Conservation (phyloP, 2,113 vertebrate species). For the Sula dactylatra region DNA sequence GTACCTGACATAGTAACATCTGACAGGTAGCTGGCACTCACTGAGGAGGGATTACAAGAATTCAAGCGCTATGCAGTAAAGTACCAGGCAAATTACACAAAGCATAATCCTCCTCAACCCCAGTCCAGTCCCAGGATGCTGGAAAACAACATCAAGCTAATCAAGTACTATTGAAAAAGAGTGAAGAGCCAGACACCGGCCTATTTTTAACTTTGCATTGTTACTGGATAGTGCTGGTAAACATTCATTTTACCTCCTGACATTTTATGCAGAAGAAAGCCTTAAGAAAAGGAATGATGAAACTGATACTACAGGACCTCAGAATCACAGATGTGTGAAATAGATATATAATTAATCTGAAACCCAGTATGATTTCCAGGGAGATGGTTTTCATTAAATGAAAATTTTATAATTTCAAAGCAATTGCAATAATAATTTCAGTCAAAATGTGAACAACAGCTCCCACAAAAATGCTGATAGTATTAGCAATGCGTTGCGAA, state of each 20-base stretch:
- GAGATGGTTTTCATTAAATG: constrained; percentile 53
- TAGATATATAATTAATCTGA: constrained; percentile 57
- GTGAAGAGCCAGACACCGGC: neutral
- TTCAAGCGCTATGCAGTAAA: neutral
- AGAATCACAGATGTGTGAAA: constrained; percentile 60
- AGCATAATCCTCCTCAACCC: neutral
- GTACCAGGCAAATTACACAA: neutral
- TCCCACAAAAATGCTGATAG: neutral
- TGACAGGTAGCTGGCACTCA: neutral
- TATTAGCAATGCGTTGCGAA: constrained; percentile 28
- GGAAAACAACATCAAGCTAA: neutral
- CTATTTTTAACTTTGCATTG: neutral
- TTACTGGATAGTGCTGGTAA: neutral
- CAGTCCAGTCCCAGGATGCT: neutral
- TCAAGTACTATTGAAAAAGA: neutral
- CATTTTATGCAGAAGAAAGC: constrained; percentile 9
- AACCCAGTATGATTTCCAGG: constrained; percentile 48
- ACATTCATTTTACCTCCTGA: neutral
- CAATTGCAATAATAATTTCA: constrained; percentile 48
- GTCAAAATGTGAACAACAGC: constrained; percentile 36
- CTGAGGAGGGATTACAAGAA: neutral
- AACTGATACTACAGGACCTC: constrained; percentile 24
- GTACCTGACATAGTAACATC: neutral
- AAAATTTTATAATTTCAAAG: constrained; percentile 48
- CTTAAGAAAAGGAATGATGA: constrained; percentile 38